Evolutionary conservation across 2,888 invertebrate genomes (phyloP).

Genomic region (Sphaeridia pumilis): DNA sequence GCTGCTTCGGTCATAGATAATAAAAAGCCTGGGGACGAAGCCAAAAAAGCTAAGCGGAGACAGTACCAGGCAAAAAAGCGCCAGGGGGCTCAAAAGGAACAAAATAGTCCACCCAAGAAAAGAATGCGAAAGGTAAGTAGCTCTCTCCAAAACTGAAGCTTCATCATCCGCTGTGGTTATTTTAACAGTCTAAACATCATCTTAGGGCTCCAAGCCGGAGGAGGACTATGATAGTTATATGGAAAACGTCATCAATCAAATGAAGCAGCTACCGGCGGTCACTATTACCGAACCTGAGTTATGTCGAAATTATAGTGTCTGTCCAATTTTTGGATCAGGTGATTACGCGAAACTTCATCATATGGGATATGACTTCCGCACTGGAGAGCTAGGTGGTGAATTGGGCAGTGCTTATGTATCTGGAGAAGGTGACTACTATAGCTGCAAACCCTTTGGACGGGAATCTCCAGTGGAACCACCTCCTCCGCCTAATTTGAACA

Average conservation of each 20-base stretch:
- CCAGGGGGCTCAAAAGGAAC: slow-evolving; percentile 59
- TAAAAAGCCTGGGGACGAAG: slow-evolving; percentile 39
- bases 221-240: slow-evolving; percentile 85
- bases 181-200: too few relatives aligned
- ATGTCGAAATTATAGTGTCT: slow-evolving; percentile 68
- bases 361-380: slow-evolving; percentile 49
- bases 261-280: slow-evolving; percentile 70
- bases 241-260: slow-evolving; percentile 70
- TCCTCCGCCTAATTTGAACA: slow-evolving; percentile 58
- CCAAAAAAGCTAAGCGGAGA: slow-evolving; percentile 58
- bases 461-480: slow-evolving; percentile 54
- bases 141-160: too few relatives aligned
- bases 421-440: slow-evolving; percentile 65
- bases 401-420: slow-evolving; percentile 56
- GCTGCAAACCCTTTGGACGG: slow-evolving; percentile 70
- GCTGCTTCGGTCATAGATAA: too few relatives aligned
- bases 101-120: slow-evolving; percentile 60
- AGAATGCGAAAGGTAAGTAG: slow-evolving; percentile 59
- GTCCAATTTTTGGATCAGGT: slow-evolving; percentile 67
- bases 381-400: slow-evolving; percentile 50
- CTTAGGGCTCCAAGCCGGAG: slow-evolving; percentile 59
- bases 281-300: slow-evolving; percentile 79
- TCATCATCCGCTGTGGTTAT: too few relatives aligned
- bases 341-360: slow-evolving; percentile 58
- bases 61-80: slow-evolving; percentile 73